Evolutionary conservation across 1,140 invertebrate genomes (phyloP).

Genomic region (Lasaia peninsularis): DNA sequence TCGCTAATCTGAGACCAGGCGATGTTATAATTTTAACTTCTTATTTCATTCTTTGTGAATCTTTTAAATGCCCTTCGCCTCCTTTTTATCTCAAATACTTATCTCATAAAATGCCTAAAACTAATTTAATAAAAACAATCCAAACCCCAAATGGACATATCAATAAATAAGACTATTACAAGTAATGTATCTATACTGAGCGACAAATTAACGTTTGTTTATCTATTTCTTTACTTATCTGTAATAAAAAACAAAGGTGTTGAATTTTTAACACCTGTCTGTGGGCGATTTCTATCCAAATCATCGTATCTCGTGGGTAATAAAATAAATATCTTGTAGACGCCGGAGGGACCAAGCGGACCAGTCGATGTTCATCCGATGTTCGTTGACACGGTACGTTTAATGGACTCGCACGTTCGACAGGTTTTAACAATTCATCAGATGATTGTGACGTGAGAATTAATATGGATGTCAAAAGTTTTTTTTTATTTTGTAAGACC

Average conservation of each 20-base stretch:
- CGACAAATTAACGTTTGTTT: constrained; percentile 53
- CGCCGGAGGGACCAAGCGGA: constrained; percentile 59
- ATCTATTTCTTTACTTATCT: constrained; percentile 67
- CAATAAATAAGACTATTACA: constrained; percentile 49
- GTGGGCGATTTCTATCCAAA: constrained; percentile 65
- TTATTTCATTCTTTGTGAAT: constrained; percentile 50
- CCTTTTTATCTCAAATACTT: constrained; percentile 46
- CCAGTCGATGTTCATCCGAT: constrained; percentile 69
- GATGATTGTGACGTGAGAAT: constrained; percentile 56
- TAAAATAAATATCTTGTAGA: constrained; percentile 74
- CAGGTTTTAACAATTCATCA: constrained; percentile 68
- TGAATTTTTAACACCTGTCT: constrained; percentile 74
- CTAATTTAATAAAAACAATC: constrained; percentile 48
- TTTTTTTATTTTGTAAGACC: not conserved
- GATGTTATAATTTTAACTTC: constrained; percentile 69
- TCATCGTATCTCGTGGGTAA: constrained; percentile 70
- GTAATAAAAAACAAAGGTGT: constrained; percentile 64
- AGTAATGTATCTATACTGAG: constrained; percentile 54
- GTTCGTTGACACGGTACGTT: constrained; percentile 73
- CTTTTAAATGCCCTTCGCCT: constrained; percentile 52
- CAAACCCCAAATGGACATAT: constrained; percentile 41
- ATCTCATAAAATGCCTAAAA: constrained; percentile 38
- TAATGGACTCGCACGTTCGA: constrained; percentile 65
- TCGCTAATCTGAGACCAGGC: constrained; percentile 62
- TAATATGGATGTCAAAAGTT: not conserved